Percentiles rank a stretch among this genome's conserved stretches.
Conservation (phyloP, 2,888 invertebrate genomes). For the Argyresthia goedartella region DNA sequence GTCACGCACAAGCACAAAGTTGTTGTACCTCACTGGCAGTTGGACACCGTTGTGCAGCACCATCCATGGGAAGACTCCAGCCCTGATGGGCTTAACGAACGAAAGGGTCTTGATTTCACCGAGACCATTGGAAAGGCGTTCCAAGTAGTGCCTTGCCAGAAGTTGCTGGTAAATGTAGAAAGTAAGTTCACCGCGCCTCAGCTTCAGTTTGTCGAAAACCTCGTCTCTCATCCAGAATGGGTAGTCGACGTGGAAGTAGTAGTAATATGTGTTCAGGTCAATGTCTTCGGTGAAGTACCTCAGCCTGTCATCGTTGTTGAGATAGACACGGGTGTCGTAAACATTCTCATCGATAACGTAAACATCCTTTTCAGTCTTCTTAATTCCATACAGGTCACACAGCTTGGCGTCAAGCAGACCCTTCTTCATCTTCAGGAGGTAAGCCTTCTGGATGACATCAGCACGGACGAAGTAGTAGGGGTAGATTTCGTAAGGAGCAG, state of each 20-base stretch:
- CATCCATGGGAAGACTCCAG: conserved; percentile 72
- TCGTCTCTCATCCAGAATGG: conserved; percentile 74
- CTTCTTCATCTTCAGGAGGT: conserved; percentile 61
- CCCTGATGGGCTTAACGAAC: conserved; percentile 48
- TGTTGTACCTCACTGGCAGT: conserved; percentile 61
- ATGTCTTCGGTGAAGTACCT: conserved; percentile 77
- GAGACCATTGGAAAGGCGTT: conserved; percentile 63
- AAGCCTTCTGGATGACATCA: conserved; percentile 72
- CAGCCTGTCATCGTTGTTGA: conserved; percentile 68
- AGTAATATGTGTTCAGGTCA: conserved; percentile 74
- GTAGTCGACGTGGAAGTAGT: conserved; percentile 70
- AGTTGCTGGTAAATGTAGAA: conserved; percentile 76
- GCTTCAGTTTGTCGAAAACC: conserved; percentile 38
- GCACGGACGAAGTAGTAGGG: conserved; percentile 77
- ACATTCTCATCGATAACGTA: conserved; percentile 77
- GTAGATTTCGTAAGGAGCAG: conserved; percentile 71
- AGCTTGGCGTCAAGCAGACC: conserved; percentile 57
- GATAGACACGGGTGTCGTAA: conserved; percentile 66
- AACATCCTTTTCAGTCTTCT: conserved; percentile 56
- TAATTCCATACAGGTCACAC: conserved; percentile 63
- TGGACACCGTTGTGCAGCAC: conserved; percentile 66
- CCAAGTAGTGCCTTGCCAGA: conserved; percentile 71
- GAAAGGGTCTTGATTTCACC: conserved; percentile 52
- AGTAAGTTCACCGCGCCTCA: conserved; percentile 66
- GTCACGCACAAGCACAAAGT: conserved; percentile 31